Conservation (phyloP, 2,888 invertebrate genomes). For the Drosophila gaucha region DNA sequence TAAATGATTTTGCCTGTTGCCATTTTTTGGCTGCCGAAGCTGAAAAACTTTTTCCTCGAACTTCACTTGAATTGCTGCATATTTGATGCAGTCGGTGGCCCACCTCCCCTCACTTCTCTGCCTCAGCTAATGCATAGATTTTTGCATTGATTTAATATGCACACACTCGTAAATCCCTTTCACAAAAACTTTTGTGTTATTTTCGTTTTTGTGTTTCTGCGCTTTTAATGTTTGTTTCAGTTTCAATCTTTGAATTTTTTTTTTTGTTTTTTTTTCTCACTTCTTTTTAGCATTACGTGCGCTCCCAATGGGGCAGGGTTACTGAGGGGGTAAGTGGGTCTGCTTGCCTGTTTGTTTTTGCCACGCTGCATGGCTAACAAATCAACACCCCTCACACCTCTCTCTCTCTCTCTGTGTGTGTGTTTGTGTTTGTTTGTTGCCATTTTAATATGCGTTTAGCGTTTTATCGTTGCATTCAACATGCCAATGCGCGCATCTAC, state of each 20-base stretch:
- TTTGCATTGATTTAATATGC: constrained; percentile 70
- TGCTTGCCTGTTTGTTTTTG: constrained; percentile 19
- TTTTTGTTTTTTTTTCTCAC: constrained; percentile 1
- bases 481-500: constrained; percentile 56
- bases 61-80: constrained; percentile 49
- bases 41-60: constrained; percentile 22
- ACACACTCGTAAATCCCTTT: constrained; percentile 71
- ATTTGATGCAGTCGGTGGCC: constrained; percentile 42
- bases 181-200: constrained; percentile 46
- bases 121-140: constrained; percentile 15
- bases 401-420: not conserved
- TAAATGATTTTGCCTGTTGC: constrained; percentile 39
- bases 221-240: constrained; percentile 55
- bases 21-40: constrained; percentile 2
- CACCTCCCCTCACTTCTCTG: not conserved
- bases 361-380: constrained; percentile 40
- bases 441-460: constrained; percentile 77
- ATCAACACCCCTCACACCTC: constrained; percentile 24
- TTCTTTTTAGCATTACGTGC: constrained; percentile 45
- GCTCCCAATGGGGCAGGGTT: constrained; percentile 2
- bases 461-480: constrained; percentile 74
- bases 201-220: constrained; percentile 8
- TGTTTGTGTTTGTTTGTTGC: constrained; percentile 31
- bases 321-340: not conserved
- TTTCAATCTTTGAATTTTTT: constrained; percentile 48